phyloP scores from a whole-genome alignment of 2,797 vertebrate genomes.

The Sebastes alutus region DNA sequence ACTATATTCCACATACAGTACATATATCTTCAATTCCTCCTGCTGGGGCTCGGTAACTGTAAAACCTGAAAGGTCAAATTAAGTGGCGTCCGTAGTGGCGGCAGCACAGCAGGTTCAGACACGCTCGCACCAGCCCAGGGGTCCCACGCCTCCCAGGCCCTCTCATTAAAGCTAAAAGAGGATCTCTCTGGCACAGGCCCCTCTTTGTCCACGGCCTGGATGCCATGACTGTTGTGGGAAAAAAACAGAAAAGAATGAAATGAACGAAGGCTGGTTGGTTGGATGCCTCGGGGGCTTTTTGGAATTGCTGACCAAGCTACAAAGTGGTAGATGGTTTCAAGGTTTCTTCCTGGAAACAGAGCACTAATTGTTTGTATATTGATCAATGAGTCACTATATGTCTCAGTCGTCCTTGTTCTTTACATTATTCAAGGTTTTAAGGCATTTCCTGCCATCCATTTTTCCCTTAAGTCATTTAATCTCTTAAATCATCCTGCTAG shows the following conservation, averaged over 20 bases:
- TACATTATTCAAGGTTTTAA: neutral
- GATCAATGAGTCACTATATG: constrained; percentile 6
- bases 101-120: constrained; percentile 70
- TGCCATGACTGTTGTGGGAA: constrained; percentile 72
- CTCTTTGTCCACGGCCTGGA: constrained; percentile 79
- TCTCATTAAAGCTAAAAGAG: constrained; percentile 84
- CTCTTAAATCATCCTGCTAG: neutral
- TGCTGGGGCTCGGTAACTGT: constrained; percentile 18
- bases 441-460: neutral
- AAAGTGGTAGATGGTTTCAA: constrained; percentile 44
- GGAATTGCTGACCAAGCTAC: constrained; percentile 59
- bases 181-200: constrained; percentile 77
- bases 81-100: constrained; percentile 41
- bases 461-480: neutral
- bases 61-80: constrained; percentile 53
- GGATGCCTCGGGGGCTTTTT: constrained; percentile 63
- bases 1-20: constrained; percentile 5
- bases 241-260: constrained; percentile 50
- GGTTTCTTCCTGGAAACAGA: constrained; percentile 48
- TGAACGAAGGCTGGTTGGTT: constrained; percentile 58
- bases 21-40: constrained; percentile 3
- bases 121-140: constrained; percentile 63
- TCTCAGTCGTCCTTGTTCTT: neutral
- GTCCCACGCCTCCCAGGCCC: constrained; percentile 77
- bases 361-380: constrained; percentile 39